Percentiles rank a stretch among this genome's conserved stretches.
These are phyloP conservation scores for Tholera decimalis DNA, from an alignment of 2,888 invertebrate species.

Conservation along the genomic window DNA sequence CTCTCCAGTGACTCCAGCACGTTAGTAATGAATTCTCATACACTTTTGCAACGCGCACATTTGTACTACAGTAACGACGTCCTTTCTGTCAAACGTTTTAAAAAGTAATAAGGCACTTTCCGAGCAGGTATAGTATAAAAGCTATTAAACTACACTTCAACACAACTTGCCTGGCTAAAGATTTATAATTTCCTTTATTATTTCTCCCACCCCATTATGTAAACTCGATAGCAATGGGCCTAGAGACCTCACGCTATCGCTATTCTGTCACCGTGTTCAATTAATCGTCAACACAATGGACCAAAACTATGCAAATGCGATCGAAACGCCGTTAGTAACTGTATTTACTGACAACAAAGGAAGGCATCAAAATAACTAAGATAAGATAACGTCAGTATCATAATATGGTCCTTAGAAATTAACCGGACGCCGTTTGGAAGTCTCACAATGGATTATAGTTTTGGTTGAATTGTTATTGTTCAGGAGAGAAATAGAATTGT, in stretches of 20 bases:
- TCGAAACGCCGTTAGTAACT: not conserved
- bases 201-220: not conserved
- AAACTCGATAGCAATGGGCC: not conserved
- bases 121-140: too few relatives aligned
- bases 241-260: not conserved
- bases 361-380: not conserved
- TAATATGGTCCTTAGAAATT: not conserved
- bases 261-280: not conserved
- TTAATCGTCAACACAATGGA: constrained; percentile 27
- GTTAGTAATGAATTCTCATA: too few relatives aligned
- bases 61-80: too few relatives aligned
- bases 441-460: constrained; percentile 3
- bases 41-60: too few relatives aligned
- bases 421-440: not conserved
- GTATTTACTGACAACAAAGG: constrained; percentile 24
- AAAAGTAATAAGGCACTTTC: too few relatives aligned
- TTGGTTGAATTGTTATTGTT: not conserved
- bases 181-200: not conserved
- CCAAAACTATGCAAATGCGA: constrained; percentile 14
- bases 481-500: not conserved
- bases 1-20: too few relatives aligned
- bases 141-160: not conserved
- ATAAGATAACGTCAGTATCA: constrained; percentile 10
- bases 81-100: too few relatives aligned
- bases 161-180: not conserved